These are phyloP conservation scores for Drosophila kepulauana DNA, from an alignment of 1,140 invertebrate genomes.

Conservation along the genomic window DNA sequence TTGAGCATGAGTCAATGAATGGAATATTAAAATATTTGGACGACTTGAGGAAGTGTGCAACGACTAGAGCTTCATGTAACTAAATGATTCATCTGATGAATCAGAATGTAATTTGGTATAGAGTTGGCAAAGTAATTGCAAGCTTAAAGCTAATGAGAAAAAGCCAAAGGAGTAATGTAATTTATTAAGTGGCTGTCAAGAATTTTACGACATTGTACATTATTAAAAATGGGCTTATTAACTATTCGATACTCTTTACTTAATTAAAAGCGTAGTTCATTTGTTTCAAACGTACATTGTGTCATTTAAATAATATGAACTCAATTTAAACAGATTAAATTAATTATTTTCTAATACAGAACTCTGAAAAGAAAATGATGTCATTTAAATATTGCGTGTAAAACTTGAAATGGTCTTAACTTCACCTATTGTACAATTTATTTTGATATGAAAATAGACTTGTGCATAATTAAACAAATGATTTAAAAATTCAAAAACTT, in stretches of 20 bases:
- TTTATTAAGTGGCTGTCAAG: too few species aligned
- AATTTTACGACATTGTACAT: background rate
- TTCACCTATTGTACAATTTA: too few species aligned
- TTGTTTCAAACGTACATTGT: too few species aligned
- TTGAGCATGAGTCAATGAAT: background rate
- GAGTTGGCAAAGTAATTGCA: background rate
- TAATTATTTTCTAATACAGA: too few species aligned
- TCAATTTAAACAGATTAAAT: too few species aligned
- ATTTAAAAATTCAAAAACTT: too few species aligned
- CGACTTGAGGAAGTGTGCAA: background rate
- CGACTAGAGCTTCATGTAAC: background rate
- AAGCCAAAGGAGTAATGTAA: background rate
- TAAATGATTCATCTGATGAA: background rate
- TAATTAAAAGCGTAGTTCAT: too few species aligned
- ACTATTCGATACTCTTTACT: too few species aligned
- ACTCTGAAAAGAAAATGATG: background rate
- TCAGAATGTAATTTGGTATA: background rate
- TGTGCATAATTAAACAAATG: too few species aligned
- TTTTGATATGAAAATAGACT: too few species aligned
- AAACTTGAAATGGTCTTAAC: too few species aligned
- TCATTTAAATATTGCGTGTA: background rate
- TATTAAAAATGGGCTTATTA: background rate
- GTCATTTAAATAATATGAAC: too few species aligned
- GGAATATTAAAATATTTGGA: background rate
- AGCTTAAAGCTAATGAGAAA: background rate